Evolutionary conservation across 1,140 invertebrate genomes (phyloP).

Genomic region (Littorina saxatilis): DNA sequence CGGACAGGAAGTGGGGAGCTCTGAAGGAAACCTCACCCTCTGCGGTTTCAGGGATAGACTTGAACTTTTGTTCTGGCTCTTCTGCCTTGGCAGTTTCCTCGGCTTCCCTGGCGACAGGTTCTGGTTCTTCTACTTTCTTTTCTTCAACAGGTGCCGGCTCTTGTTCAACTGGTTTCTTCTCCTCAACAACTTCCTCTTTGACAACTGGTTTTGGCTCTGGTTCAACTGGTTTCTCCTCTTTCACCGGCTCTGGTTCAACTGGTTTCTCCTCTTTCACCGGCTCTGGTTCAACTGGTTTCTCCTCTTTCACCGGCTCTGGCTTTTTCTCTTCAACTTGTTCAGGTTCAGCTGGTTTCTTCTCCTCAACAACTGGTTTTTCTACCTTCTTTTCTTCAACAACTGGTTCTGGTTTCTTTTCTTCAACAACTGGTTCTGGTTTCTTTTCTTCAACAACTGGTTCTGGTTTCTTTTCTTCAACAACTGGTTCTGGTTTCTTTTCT

Average conservation of each 20-base stretch:
- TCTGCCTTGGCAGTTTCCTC: conserved; percentile 19
- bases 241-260: neutral
- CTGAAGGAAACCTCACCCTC: conserved; percentile 15
- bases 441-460: conserved; percentile 14
- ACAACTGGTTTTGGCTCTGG: neutral
- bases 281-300: conserved; percentile 19
- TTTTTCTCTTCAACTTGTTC: conserved; percentile 26
- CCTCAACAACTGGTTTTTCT: neutral
- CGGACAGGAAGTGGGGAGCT: conserved; percentile 41
- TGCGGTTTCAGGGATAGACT: conserved; percentile 14
- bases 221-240: conserved; percentile 66
- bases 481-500: neutral
- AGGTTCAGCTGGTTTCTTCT: conserved; percentile 3
- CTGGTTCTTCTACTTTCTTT: conserved; percentile 76
- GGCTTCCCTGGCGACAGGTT: neutral
- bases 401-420: neutral
- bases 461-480: neutral
- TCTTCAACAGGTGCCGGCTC: neutral
- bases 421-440: conserved; percentile 14
- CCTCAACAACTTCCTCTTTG: conserved; percentile 8
- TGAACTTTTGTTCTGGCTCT: neutral
- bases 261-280: conserved; percentile 3
- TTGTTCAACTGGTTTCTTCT: conserved; percentile 20
- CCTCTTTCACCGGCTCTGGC: conserved; percentile 65
- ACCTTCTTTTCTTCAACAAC: conserved; percentile 29